Evolutionary conservation across 1,140 invertebrate species (phyloP), one percentile per base, ranked within the genome.

Genomic region (Camponotus vicinus): DNA sequence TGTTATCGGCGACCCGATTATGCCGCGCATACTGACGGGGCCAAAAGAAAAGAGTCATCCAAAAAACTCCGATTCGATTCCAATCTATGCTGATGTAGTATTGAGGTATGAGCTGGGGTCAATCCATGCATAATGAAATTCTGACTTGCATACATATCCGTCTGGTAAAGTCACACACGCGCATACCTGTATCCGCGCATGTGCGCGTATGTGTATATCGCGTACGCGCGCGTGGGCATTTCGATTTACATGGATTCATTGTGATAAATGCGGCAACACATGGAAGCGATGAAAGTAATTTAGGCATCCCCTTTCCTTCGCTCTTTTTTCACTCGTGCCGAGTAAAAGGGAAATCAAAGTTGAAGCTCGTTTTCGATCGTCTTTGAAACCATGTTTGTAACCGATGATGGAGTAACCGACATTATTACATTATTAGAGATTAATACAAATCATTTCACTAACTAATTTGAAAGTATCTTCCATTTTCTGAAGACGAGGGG

Each of bases 41-140:
- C 37, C n/a, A 40, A 86, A 42, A 79, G 84, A 87, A 90, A 91
- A 64, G 83, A 90, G 69, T 87, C 66, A 88, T 91, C 83, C 76
- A 86, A 92, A 92, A 92, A 90, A 83, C 49, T 57, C 67, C 32
- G 84, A 90, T 88, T 82, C 67, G 89, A 93, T 92, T 69, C 45
- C 71, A 91, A 93, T 93, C 91, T 92, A 93, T 92, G 91, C 73
- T 92, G 89, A 93, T 92, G 87, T 86, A 70, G 75, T 66, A 87
- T 90, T 86, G 85, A 71, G 89, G 78, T 86, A 90, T 90, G 91
- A 91, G 79, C 90, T 84, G 88, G 79, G 92, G 91, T 92, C 91
- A 92, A 86, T 86, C 61, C 86, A 92, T 92, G 91, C 89, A 93
- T 92, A 93, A 93, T 93, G 90, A 93, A 89, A 92, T 91, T 91